Conservation (phyloP, 2,888 invertebrate genomes). For the Lydus trimaculatus region DNA sequence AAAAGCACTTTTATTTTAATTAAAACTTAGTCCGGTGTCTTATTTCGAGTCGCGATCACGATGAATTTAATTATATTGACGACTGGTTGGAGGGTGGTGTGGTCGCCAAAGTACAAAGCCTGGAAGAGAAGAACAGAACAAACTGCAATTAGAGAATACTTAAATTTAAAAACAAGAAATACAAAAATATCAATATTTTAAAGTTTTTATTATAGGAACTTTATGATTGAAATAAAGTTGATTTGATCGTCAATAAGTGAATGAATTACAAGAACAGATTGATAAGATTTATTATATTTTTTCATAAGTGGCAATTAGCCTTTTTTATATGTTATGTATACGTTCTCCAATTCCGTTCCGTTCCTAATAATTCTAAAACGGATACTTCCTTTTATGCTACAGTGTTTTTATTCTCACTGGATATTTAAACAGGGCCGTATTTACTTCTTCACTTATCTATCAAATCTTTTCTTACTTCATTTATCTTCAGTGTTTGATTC, state of each 20-base stretch:
- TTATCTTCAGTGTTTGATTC: neutral
- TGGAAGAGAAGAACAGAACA: constrained; percentile 29
- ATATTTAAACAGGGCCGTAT: neutral
- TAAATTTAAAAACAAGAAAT: neutral
- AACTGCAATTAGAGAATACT: neutral
- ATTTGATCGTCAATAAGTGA: neutral
- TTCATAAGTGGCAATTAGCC: constrained; percentile 12
- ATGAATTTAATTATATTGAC: constrained; percentile 36
- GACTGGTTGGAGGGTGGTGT: constrained; percentile 23
- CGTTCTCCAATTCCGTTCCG: constrained; percentile 7
- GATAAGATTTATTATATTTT: neutral
- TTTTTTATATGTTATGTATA: constrained; percentile 9
- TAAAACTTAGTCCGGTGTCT: constrained; percentile 39
- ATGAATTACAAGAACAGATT: neutral
- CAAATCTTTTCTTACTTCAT: neutral
- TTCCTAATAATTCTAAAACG: constrained; percentile 16
- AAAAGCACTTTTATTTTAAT: constrained; percentile 42
- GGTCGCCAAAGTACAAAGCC: constrained; percentile 34
- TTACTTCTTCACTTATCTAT: neutral
- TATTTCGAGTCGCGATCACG: constrained; percentile 28
- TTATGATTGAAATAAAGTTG: neutral
- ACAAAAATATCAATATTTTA: neutral
- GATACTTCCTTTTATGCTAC: constrained; percentile 11
- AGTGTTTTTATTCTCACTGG: neutral
- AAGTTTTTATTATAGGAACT: neutral